Evolutionary conservation across 1,140 invertebrate species (phyloP), one percentile per base, ranked within the genome.

Genomic region (Brachionus asplanchnoidis): DNA sequence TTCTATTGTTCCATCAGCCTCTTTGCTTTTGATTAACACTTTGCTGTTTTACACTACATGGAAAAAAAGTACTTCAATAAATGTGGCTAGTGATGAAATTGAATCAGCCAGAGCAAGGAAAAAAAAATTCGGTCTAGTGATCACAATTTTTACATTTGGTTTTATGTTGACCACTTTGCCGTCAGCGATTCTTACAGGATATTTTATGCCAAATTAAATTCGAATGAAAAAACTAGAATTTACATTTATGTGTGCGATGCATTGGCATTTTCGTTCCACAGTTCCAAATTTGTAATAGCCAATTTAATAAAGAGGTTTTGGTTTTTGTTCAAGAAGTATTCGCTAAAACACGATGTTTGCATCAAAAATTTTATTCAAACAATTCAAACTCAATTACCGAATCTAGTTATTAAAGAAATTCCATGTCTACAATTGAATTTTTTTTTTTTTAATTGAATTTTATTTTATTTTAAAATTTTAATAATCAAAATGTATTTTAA

Each of bases 41-140:
- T 8, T 80, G 11, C 4, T 80, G 12, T 56, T 65, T 53, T 80
- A 80, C 17, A 80, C 44, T 12, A 65, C 77, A 14, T 65, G 46
- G 46, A 80, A 80, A 53, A 80, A 80, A 32, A 80, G 26, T 36
- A 23, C 40, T 11, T 40, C 23, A 46, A 46, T 80, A 8, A 42
- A 36, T 42, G 17, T 32, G 12, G 9, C 26, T n/a, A 73, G 9
- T 60, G 44, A 44, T 17, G 50, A 53, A 40, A 26, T 50, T 65
- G 77, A 65, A 6, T 36, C 44, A 56, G 9, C n/a, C 44, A 80
- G 26, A 80, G 12, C 50, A 8, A 20, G 32, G n/a, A 80, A 80
- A 40, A 80, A 80, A 80, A 56, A 50, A 36, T 65, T 80, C n/a
- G 56, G 77, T 65, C 40, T 80, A 11, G 77, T 65, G 14, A 80